Base-by-base conservation (phyloP, 2,888 invertebrate genomes). In the Eupithecia pulchellata region DNA sequence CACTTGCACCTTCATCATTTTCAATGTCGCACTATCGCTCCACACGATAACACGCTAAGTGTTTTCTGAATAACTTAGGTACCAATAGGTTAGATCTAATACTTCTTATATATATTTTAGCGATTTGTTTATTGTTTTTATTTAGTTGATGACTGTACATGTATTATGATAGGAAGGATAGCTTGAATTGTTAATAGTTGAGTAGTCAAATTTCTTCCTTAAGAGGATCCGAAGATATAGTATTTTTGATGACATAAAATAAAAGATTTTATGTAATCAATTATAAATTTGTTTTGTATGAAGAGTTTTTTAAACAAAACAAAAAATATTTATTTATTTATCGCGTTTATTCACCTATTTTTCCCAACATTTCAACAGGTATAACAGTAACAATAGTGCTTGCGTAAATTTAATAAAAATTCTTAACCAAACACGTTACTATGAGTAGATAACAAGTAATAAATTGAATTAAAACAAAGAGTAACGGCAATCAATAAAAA, bases 1-100 rank as follows among this genome's bases (percentile, higher is more conserved):
- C 69, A 74, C 73, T 77, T 71, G 73, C 70, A 68, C 72, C 75
- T 75, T 73, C 73, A 69, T 73, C 73, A 73, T 75, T 74, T 74
- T 74, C 73, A 73, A 73, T 69, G 72, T 69, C 72, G 69, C 68
- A 25, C 65, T 69, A 69, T 73, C 69, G 61, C 32, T 61, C 3
- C 64, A 68, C 61, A 63, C 71, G 73, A 74, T 72, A 69, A 69
- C 71, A 67, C 52, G 69, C 69, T 52, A 62, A 69, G 69, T 63
- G 67, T 66, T 64, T 57, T 20, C 20, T 65, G 58, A 58, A 34
- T 62, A 42, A 32, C 25, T 29, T 39, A 25, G 25, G 20, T 52
- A 52, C 25, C 52, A 20, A 25, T 52, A 52, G 20, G 13, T 25
- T 6, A 25, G 11, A 2, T 14, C 6, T 42, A 42, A 42, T n/a